These are phyloP conservation scores for Pomatorhinus ruficollis DNA, from an alignment of 2,113 vertebrate species.

Conservation along the genomic window DNA sequence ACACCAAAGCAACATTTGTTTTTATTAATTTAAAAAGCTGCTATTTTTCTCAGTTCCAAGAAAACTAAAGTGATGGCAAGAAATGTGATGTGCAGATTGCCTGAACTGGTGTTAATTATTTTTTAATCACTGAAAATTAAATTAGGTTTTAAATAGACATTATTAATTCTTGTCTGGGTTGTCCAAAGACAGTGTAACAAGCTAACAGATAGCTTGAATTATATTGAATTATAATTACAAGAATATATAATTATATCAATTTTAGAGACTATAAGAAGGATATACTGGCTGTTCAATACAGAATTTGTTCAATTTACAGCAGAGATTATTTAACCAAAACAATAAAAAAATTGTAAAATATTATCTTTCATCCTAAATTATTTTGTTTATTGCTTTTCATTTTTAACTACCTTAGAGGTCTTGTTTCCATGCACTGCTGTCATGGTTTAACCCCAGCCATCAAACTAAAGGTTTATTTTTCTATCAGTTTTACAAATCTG, in stretches of 20 bases:
- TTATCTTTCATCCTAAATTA: neutral
- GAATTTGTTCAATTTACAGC: neutral
- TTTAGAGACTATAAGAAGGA: neutral
- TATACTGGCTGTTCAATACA: neutral
- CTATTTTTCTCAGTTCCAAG: constrained; percentile 53
- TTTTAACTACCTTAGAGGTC: neutral
- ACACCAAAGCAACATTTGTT: constrained; percentile 59
- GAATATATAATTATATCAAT: neutral
- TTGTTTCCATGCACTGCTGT: neutral
- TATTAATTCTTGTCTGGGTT: constrained; percentile 12
- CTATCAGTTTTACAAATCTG: neutral
- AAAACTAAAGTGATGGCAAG: constrained; percentile 45
- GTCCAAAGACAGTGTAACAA: constrained; percentile 5
- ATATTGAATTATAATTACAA: neutral
- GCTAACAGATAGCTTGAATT: neutral
- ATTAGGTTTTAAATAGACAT: constrained; percentile 41
- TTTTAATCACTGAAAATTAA: constrained; percentile 56
- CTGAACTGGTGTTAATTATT: constrained; percentile 53
- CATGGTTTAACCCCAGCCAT: neutral
- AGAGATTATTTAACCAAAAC: neutral
- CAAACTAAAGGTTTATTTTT: neutral
- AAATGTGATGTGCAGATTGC: constrained; percentile 42
- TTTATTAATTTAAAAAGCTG: constrained; percentile 55
- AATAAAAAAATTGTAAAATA: neutral
- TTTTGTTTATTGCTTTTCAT: neutral